A percentile compares a stretch with the other conserved stretches of the same genome.
Conservation (phyloP, 1,140 invertebrate species). For the Saxidomus purpurata region DNA sequence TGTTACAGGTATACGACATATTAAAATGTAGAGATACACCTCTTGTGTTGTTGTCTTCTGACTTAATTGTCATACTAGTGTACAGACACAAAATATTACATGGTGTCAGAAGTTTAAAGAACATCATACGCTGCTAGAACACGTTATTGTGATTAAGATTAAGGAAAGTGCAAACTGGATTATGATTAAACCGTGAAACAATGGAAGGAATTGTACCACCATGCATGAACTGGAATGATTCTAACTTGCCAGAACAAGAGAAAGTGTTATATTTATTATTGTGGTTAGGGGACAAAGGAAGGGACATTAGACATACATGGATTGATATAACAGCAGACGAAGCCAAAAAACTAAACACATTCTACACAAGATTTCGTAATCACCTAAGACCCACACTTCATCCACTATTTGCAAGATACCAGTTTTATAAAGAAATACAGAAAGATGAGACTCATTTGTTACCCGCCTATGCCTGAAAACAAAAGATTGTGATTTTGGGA, state of each 20-base stretch:
- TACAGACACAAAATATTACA: neutral
- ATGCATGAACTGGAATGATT: neutral
- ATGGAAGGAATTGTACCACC: conserved; percentile 3
- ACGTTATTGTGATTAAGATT: neutral
- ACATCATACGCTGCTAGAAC: neutral
- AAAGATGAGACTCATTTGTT: conserved; percentile 58
- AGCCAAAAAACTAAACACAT: conserved; percentile 34
- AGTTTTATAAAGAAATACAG: conserved; percentile 54
- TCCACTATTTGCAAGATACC: conserved; percentile 61
- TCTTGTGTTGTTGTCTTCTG: no score
- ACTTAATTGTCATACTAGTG: no score
- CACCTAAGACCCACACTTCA: conserved; percentile 36
- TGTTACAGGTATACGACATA: no score
- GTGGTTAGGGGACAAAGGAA: conserved; percentile 22
- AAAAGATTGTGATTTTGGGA: conserved; percentile 56
- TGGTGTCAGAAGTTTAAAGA: conserved; percentile 15
- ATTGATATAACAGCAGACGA: conserved; percentile 25
- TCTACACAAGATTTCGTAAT: conserved; percentile 57
- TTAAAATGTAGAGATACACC: no score
- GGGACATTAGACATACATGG: conserved; percentile 17
- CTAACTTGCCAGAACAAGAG: conserved; percentile 33
- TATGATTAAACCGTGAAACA: neutral
- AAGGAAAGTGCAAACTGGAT: neutral
- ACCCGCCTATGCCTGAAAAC: conserved; percentile 37
- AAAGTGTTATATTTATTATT: conserved; percentile 21